These are phyloP conservation scores for Scortum barcoo DNA, from an alignment of 2,113 vertebrate genomes.

Conservation along the genomic window DNA sequence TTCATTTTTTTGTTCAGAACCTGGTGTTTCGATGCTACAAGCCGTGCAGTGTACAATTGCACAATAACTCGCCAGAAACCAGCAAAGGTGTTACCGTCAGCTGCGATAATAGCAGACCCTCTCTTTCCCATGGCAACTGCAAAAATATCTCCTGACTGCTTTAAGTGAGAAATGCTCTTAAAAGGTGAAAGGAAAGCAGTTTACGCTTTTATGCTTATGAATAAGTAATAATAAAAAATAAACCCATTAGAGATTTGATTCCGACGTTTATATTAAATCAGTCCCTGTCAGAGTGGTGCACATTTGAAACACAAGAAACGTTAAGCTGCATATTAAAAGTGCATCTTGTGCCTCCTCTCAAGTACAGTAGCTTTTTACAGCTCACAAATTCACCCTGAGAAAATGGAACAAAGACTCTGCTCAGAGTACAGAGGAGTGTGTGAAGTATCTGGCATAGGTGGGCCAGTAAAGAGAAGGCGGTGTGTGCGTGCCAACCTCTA, in stretches of 20 bases:
- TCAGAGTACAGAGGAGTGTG: slow-evolving; percentile 31
- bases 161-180: slow-evolving; percentile 28
- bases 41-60: not conserved
- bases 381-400: slow-evolving; percentile 32
- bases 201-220: slow-evolving; percentile 17
- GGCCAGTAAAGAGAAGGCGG: not conserved
- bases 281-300: slow-evolving; percentile 21
- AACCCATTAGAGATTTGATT: slow-evolving; percentile 45
- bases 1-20: not conserved
- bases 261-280: slow-evolving; percentile 32
- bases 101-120: slow-evolving; percentile 2
- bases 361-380: slow-evolving; percentile 31
- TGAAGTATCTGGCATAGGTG: slow-evolving; percentile 44
- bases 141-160: slow-evolving; percentile 19
- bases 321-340: slow-evolving; percentile 19
- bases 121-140: slow-evolving; percentile 47
- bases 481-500: slow-evolving; percentile 38
- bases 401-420: slow-evolving; percentile 37
- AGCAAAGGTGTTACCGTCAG: slow-evolving; percentile 13
- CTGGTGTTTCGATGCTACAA: slow-evolving; percentile 2
- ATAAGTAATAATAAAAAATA: slow-evolving; percentile 22
- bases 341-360: slow-evolving; percentile 15
- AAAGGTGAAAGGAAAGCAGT: slow-evolving; percentile 24
- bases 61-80: slow-evolving; percentile 22
- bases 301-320: slow-evolving; percentile 20